Evolutionary conservation across 2,113 vertebrate genomes (phyloP), one percentile per base, ranked within the genome.

Genomic region (Hemicordylus capensis): DNA sequence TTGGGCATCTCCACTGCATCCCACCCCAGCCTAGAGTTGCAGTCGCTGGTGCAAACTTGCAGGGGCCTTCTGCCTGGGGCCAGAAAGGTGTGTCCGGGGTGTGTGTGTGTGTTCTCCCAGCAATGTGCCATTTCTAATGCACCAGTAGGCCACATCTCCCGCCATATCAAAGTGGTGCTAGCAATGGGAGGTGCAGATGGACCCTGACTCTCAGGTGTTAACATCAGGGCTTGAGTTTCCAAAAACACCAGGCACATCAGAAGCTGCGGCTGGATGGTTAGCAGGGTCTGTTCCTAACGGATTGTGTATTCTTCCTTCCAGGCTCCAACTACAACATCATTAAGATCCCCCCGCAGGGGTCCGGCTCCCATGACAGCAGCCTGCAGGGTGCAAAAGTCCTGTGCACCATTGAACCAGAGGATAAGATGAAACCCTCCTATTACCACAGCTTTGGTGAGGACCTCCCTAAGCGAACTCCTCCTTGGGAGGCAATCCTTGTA

Each of bases 361-460:
- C 51, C 1, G 82, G 83, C 42, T 85, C 31, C 0, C 88, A 82
- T 7, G 97, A 98, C 20, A 96, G 92, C 44, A 63, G 56, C 0
- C 86, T 99, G 89, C 96, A 98, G 79, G 98, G 98, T 80, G 96
- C 96, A 2, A 93, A 92, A 44, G 95, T 99, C 72, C 81, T 99
- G 80, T 98, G 98, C 90, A 96, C 97, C 17, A 97, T 99, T 88
- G 90, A 93, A 56, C 95, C 97, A 56, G 8, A n/a, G 74, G 95
- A 98, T 67, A 96, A 87, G 83, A 91, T 91, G 89, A 98, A 95
- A 64, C 98, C 98, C 4, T 98, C 98, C 72, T 99, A 99, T 93
- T 99, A 98, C 88, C 98, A 99, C 95, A 99, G 98, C 95, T 99
- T 99, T 84, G 98, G 98, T 98, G 82, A 96, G 95, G 20, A 44